phyloP scores from a whole-genome alignment of 2,888 invertebrate species.

The Alloscopus bannaensis region DNA sequence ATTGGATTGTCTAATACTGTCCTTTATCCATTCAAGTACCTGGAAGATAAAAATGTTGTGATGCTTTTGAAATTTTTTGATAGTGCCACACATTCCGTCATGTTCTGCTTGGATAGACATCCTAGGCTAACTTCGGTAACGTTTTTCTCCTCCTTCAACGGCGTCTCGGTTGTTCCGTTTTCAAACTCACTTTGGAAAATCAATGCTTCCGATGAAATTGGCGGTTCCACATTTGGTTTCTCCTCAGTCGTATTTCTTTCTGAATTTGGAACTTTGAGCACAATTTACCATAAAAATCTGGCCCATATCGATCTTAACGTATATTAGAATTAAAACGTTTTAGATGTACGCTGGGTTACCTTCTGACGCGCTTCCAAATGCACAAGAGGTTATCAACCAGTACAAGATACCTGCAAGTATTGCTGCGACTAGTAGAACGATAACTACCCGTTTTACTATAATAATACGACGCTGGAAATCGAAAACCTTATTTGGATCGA shows the following conservation, averaged over 20 bases:
- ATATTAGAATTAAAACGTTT: too few relatives aligned
- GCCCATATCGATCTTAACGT: too few relatives aligned
- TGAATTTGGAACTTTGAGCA: too few relatives aligned
- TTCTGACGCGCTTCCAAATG: neutral
- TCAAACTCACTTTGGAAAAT: too few relatives aligned
- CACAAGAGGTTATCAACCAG: too few relatives aligned
- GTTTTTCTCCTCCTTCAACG: neutral
- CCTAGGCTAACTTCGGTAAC: neutral
- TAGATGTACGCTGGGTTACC: neutral
- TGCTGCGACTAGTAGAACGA: neutral
- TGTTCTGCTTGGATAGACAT: conserved; percentile 16
- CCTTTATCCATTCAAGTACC: conserved; percentile 9
- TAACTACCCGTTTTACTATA: conserved; percentile 1
- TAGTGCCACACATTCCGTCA: conserved; percentile 28
- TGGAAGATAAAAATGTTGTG: conserved; percentile 19
- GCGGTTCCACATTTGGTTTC: too few relatives aligned
- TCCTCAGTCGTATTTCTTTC: too few relatives aligned
- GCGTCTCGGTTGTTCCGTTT: neutral
- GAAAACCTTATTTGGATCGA: conserved; percentile 44
- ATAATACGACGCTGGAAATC: conserved; percentile 27
- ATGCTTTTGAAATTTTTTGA: conserved; percentile 28
- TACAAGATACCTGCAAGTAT: neutral
- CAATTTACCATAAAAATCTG: too few relatives aligned
- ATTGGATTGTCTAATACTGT: too few relatives aligned
- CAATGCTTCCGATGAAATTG: too few relatives aligned